Base-by-base conservation (phyloP, 2,113 vertebrate species). In the Leucosticte australis region DNA sequence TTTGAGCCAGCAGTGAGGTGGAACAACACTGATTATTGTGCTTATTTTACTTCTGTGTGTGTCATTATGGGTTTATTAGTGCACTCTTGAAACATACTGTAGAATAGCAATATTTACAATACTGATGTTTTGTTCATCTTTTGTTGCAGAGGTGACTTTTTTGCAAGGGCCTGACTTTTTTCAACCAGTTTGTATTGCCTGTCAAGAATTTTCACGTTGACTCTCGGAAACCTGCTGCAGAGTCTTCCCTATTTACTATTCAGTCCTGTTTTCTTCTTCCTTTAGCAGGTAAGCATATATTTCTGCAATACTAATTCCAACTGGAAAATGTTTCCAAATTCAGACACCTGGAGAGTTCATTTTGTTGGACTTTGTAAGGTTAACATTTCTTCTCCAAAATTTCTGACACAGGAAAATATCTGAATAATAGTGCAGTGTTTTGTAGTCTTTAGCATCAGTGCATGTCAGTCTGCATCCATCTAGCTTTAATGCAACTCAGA, bases 201-300 rank as follows among this genome's bases (percentile, higher is more conserved):
- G 33, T 53, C 60, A 74, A 92, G 83, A 88, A 69, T 88, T 94
- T 80, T 87, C 60, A 52, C 52, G 87, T 83, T 92, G 94, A 91
- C 26, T 82, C 35, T 94, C 0, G 20, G 60, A 81, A 93, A 87
- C 37, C 69, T 69, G 35, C 71, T 75, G 30, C 71, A 46, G 79
- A 71, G 18, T 83, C 76, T 79, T 62, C 42, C 27, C 31, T 73
- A 6, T 86, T 81, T 90, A 71, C 60, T 87, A 10, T 90, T 90
- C 90, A 64, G 13, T 68, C 75, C 86, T 39, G 35, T 74, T 84
- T 89, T 71, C 91, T 71, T 93, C 89, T 77, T 57, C 73, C 63
- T 77, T 77, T 55, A 85, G 74, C 95, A 97, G 97, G 96, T 97
- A 96, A 96, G 97, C 41, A 42, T 8, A 0, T 55, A 39, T 86